Conservation (phyloP, 2,888 invertebrate genomes). For the Hydrotaea cyrtoneurina region DNA sequence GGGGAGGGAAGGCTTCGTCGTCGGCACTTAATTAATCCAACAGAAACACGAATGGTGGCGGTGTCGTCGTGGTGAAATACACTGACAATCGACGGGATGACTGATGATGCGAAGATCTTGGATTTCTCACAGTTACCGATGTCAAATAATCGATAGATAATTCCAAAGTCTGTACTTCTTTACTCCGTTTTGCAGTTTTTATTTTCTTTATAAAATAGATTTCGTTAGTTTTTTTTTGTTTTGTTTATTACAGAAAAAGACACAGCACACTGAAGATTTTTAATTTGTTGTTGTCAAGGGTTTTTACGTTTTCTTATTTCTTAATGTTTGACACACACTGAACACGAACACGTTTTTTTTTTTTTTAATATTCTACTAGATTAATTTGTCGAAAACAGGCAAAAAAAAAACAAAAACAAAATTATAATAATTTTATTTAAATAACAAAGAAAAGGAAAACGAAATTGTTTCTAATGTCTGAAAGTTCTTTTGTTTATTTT, state of each 20-base stretch:
- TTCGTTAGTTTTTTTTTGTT: conserved; percentile 2
- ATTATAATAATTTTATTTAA: conserved; percentile 7
- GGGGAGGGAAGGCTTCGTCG: conserved; percentile 7
- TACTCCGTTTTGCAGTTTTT: not conserved
- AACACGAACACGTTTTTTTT: conserved; percentile 17
- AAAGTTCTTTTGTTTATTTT: not conserved
- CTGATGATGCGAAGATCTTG: too few relatives aligned
- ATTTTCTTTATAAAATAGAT: not conserved
- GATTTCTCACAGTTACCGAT: not conserved
- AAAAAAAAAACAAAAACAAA: not conserved
- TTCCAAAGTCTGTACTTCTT: not conserved
- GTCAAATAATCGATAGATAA: not conserved
- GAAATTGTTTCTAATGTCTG: conserved; percentile 47
- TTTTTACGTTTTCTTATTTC: not conserved
- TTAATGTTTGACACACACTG: conserved; percentile 11
- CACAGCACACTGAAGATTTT: conserved; percentile 54
- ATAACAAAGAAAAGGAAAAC: not conserved
- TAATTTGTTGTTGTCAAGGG: not conserved
- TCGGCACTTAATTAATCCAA: not conserved
- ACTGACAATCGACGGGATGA: not conserved
- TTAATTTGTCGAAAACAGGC: not conserved
- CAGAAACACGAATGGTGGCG: conserved; percentile 25
- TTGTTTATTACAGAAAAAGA: conserved; percentile 30
- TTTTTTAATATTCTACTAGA: conserved; percentile 14
- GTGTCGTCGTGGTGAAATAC: conserved; percentile 4